Evolutionary conservation across 2,888 invertebrate species (phyloP).

Genomic region (Philhelius pedissequus): DNA sequence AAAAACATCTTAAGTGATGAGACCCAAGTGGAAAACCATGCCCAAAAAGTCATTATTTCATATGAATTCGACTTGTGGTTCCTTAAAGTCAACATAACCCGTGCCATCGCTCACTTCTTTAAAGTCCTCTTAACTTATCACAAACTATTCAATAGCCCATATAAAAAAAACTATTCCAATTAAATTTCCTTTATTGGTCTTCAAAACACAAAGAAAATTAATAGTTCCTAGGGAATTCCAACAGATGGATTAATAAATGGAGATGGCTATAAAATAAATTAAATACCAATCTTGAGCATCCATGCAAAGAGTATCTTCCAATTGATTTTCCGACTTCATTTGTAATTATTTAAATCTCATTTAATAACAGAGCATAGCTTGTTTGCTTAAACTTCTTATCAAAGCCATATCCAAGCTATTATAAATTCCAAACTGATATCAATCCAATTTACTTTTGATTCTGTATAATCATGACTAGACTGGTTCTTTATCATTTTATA

Average conservation of each 20-base stretch:
- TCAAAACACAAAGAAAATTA: neutral
- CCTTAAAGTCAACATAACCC: too few relatives aligned
- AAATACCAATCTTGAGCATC: neutral
- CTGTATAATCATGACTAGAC: slow-evolving; percentile 23
- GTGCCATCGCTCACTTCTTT: too few relatives aligned
- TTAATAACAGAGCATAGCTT: neutral
- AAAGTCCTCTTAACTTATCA: too few relatives aligned
- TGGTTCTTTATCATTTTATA: neutral
- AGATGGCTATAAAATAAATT: neutral
- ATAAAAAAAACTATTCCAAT: neutral
- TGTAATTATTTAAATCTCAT: slow-evolving; percentile 27
- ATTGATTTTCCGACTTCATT: neutral
- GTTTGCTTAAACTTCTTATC: slow-evolving; percentile 13
- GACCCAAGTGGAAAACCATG: too few relatives aligned
- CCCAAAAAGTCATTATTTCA: too few relatives aligned
- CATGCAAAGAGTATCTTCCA: neutral
- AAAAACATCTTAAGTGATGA: too few relatives aligned
- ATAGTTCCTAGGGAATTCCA: neutral
- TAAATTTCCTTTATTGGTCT: neutral
- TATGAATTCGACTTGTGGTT: too few relatives aligned
- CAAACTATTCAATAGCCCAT: neutral
- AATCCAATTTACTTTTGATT: slow-evolving; percentile 44
- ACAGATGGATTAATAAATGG: neutral
- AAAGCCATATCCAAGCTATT: slow-evolving; percentile 51
- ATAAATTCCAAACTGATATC: slow-evolving; percentile 30